Evolutionary conservation across 2,888 invertebrate species (phyloP), one percentile per base, ranked within the genome.

Genomic region (Mayetiola destructor): DNA sequence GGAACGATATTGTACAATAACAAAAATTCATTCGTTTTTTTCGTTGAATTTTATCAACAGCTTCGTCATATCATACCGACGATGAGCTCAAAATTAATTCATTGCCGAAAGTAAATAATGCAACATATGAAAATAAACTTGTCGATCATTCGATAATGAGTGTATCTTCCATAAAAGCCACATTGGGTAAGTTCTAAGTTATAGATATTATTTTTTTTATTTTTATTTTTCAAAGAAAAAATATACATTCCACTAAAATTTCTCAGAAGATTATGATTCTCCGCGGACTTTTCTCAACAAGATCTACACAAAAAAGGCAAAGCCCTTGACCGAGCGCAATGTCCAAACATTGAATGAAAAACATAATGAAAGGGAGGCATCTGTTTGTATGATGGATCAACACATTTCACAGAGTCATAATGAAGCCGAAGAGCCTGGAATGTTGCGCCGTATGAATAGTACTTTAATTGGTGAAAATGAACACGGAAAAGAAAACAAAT

Each of bases 141-240:
- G 18, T 14, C 3, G 12, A 5, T 9, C 14, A 1, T 5, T 69
- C 68, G 14, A 18, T 21, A 2, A 12, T 71, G 9, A 70, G 69
- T 39, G 58, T 71, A 48, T 68, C 70, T 1, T 69, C 68, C 1
- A 71, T 71, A 16, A 68, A 67, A 59, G 64, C 65, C 21, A 68
- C 68, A 4, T 59, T 71, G 35, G 62, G 69, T 70, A 60, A 64
- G 64, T 63, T 18, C 5, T 2, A 39, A 20, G 20, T 18, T 36
- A 36, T 16, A 18, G 12, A 39, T 18, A 21, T 21, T 21, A 2
- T 21, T 40, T 2, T 8, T 21, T 40, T 40, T 20, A 2, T 40
- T 40, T 37, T 12, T 4, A 37, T 37, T 5, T 5, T 37, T 37
- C 37, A 14, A 9, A n/a, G 8, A 6, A 37, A 37, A 5, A 37